Percentiles rank a stretch among this genome's conserved stretches.
Evolutionary conservation across 2,797 vertebrate genomes (phyloP).

Genomic region (Sardinella longiceps): DNA sequence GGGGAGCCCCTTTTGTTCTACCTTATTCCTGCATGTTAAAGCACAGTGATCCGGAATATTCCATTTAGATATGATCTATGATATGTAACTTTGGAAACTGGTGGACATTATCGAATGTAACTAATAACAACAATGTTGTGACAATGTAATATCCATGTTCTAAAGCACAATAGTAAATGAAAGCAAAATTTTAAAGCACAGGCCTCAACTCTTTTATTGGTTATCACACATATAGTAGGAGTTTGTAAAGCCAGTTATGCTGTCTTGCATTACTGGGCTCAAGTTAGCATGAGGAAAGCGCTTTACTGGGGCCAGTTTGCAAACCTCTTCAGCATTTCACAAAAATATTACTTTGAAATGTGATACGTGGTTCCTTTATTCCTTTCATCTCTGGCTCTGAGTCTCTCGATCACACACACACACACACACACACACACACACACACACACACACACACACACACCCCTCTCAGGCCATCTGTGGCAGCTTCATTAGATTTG

Average conservation of each 20-base stretch:
- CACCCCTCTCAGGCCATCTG: background rate
- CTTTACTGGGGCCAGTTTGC: background rate
- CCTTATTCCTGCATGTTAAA: background rate
- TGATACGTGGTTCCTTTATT: conserved; percentile 2
- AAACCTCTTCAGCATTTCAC: background rate
- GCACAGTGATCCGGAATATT: background rate
- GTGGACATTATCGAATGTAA: background rate
- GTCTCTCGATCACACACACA: background rate
- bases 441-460: background rate
- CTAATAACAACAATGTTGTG: background rate
- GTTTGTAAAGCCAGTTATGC: background rate
- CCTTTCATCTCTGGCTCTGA: background rate
- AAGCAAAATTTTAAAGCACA: background rate
- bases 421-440: too few relatives aligned
- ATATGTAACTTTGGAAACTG: background rate
- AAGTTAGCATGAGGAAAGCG: background rate
- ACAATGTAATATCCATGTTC: background rate
- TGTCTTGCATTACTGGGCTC: conserved; percentile 9
- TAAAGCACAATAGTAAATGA: background rate
- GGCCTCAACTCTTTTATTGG: background rate
- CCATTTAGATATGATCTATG: background rate
- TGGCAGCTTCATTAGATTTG: conserved; percentile 22
- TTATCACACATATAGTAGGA: background rate
- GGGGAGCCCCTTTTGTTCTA: background rate
- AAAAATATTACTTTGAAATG: conserved; percentile 12